Conservation (phyloP, 2,888 invertebrate species). For the Microctonus brassicae region DNA sequence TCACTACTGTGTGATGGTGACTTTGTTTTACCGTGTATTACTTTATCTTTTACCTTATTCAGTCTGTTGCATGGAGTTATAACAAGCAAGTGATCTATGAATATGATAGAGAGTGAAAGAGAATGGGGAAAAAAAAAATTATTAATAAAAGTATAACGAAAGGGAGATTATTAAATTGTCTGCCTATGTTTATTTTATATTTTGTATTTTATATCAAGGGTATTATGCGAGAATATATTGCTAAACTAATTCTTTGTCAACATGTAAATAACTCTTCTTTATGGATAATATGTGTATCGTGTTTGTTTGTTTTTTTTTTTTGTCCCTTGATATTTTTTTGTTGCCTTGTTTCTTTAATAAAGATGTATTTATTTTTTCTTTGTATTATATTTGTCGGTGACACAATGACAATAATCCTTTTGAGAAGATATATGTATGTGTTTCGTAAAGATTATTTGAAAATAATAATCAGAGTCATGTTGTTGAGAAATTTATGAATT, state of each 20-base stretch:
- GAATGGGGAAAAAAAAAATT: neutral
- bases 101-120: neutral
- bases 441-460: too few relatives aligned
- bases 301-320: neutral
- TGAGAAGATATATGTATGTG: too few relatives aligned
- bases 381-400: neutral
- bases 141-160: neutral
- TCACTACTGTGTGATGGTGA: neutral
- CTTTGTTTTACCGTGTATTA: neutral
- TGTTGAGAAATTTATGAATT: too few relatives aligned
- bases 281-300: neutral
- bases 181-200: neutral
- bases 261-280: neutral
- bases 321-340: neutral
- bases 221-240: neutral
- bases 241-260: neutral
- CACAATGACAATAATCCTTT: neutral
- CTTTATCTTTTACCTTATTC: slow-evolving; percentile 1
- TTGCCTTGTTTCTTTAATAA: neutral
- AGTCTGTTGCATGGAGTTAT: neutral
- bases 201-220: too few relatives aligned
- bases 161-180: neutral
- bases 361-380: neutral
- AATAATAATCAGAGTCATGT: too few relatives aligned
- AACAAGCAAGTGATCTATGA: neutral